phyloP scores from a whole-genome alignment of 2,888 invertebrate species.

The Meiosimyza platycephala region DNA sequence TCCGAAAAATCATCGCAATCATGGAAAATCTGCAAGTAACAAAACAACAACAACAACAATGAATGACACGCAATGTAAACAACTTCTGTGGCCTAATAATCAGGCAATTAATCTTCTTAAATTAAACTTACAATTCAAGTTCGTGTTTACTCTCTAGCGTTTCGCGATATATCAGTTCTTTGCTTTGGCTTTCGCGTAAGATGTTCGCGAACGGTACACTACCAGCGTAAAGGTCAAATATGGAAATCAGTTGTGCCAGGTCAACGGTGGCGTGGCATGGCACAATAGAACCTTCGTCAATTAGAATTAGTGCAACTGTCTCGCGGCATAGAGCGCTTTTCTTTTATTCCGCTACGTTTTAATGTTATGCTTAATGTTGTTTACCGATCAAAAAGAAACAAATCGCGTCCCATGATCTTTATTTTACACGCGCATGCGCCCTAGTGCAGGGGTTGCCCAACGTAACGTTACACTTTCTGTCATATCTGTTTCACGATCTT shows the following conservation, averaged over 20 bases:
- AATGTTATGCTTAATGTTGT: constrained; percentile 21
- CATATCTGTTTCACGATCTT: constrained; percentile 30
- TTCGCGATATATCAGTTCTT: not conserved
- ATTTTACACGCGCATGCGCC: not conserved
- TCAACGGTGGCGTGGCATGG: not conserved
- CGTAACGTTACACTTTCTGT: not conserved
- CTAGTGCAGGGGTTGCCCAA: not conserved
- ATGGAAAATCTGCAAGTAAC: not conserved
- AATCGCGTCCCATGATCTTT: not conserved
- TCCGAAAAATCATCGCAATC: too few species aligned
- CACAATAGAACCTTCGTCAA: constrained; percentile 27
- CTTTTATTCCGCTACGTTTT: not conserved
- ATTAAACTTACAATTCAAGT: constrained; percentile 5
- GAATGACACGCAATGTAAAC: constrained; percentile 21
- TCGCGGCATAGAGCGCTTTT: constrained; percentile 6
- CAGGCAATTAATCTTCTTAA: constrained; percentile 38
- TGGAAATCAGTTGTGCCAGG: constrained; percentile 13
- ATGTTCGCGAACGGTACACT: constrained; percentile 5
- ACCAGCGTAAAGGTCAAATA: constrained; percentile 12
- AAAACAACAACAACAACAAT: constrained; percentile 16
- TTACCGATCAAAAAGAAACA: constrained; percentile 18
- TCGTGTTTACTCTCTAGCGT: constrained; percentile 11
- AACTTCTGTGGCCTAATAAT: constrained; percentile 37
- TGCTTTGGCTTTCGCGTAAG: not conserved
- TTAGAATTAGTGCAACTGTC: constrained; percentile 36